Base-by-base conservation (phyloP, 2,888 invertebrate species). In the Arenicola marina region DNA sequence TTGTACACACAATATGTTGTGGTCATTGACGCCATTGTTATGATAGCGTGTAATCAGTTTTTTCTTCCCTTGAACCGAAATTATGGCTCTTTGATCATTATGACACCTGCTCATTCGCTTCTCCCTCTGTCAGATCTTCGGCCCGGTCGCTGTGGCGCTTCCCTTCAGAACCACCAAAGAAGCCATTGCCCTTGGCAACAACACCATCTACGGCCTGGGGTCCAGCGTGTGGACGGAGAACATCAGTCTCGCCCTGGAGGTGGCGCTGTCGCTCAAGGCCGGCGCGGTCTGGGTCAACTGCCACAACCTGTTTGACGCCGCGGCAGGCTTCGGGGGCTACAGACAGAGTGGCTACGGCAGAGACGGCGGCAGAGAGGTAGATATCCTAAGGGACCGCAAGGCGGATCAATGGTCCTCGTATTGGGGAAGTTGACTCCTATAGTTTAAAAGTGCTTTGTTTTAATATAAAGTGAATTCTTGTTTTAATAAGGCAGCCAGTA, bases 201-300 rank as follows among this genome's bases (percentile, higher is more conserved):
- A 86, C 75, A 81, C 82, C 18, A 80, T 83, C 45, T 86, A 85
- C 73, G 86, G 86, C 3, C 77, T 86, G 7, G 86, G 83, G 15
- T 85, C 85, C 2, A 86, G 87, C 63, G 82, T 88, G 31, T 88
- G 87, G 87, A 85, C 87, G 1, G 87, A 88, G 80, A 87, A 86
- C 72, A 74, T 85, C 45, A 82, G 86, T 38, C 74, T 87, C 28
- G 85, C 85, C 1, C 78, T 87, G 72, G 88, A 88, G 78, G 84
- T 87, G 4, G 83, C 85, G 1, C 74, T 82, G 51, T 82, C 83
- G 71, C 72, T 88, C 24, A 83, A 86, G 74, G 85, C 85, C 7
- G 84, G 85, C 15, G 85, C 86, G 51, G 83, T 88, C 32, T 88
- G 87, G 87, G 77, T 88, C 45, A 88, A 88, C 75, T 77, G 81